Evolutionary conservation across 2,797 vertebrate species (phyloP).

Genomic region (Phrynocephalus forsythii): DNA sequence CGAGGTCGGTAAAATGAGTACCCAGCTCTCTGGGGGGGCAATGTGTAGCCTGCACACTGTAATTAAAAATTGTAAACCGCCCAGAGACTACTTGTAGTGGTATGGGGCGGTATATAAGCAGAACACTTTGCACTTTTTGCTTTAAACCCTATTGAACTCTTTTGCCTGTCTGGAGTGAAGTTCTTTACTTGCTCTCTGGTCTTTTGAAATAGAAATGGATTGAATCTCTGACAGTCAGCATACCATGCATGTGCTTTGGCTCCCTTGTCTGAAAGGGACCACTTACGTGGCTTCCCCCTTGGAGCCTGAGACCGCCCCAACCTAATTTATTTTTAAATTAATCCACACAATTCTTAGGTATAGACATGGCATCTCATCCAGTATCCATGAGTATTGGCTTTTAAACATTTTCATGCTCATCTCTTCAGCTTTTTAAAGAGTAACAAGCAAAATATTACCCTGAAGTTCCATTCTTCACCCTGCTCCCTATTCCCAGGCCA

Average conservation of each 20-base stretch:
- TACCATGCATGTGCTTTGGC: not conserved
- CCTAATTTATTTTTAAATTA: not conserved
- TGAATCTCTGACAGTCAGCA: not conserved
- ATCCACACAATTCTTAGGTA: not conserved
- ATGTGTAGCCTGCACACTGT: too few species aligned
- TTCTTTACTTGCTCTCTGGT: not conserved
- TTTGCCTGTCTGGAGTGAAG: not conserved
- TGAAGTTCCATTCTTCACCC: not conserved
- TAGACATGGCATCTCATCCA: not conserved
- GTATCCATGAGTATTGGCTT: too few species aligned
- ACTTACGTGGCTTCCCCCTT: not conserved
- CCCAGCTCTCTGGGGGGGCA: too few species aligned
- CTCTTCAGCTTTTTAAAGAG: too few species aligned
- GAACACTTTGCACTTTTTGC: too few species aligned
- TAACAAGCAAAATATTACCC: not conserved
- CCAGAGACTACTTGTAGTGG: too few species aligned
- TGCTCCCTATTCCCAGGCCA: not conserved
- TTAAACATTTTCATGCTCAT: not conserved
- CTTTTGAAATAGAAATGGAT: not conserved
- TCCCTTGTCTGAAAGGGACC: not conserved
- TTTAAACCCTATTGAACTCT: not conserved
- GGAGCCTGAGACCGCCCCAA: not conserved
- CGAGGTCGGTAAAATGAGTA: too few species aligned
- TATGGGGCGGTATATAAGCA: too few species aligned
- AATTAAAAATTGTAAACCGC: too few species aligned